These are phyloP conservation scores for Luffia ferchaultella DNA, from an alignment of 2,888 invertebrate species.

Conservation along the genomic window DNA sequence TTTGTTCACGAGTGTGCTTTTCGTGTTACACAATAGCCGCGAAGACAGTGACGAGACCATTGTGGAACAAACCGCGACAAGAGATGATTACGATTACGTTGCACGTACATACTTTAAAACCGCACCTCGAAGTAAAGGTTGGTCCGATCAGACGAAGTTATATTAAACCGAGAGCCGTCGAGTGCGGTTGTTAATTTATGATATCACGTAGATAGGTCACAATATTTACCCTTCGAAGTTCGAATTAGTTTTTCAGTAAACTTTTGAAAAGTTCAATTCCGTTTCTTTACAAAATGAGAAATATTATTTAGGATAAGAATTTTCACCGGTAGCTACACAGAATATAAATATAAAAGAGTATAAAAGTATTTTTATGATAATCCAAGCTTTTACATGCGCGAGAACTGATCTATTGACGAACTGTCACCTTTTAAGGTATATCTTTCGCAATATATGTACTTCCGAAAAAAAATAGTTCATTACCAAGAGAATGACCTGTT, in stretches of 20 bases:
- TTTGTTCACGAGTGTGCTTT: neutral
- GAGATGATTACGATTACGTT: neutral
- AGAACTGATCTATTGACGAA: neutral
- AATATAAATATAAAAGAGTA: neutral
- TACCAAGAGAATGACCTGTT: too few relatives aligned
- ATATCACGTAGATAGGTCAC: neutral
- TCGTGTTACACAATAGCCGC: neutral
- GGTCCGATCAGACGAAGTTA: neutral
- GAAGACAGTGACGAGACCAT: neutral
- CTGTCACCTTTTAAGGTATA: neutral
- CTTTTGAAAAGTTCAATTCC: neutral
- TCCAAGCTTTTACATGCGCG: neutral
- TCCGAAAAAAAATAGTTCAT: too few relatives aligned
- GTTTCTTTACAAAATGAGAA: too few relatives aligned
- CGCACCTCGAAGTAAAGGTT: neutral
- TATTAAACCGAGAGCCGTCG: neutral
- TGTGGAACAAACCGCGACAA: neutral
- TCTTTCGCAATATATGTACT: neutral
- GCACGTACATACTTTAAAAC: neutral
- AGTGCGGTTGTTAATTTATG: neutral
- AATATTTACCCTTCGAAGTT: neutral
- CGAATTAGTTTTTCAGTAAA: neutral
- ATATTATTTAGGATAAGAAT: too few relatives aligned
- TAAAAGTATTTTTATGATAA: neutral
- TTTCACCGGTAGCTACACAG: neutral